Conservation (phyloP, 2,797 vertebrate species). For the Cirrhinus molitorella region DNA sequence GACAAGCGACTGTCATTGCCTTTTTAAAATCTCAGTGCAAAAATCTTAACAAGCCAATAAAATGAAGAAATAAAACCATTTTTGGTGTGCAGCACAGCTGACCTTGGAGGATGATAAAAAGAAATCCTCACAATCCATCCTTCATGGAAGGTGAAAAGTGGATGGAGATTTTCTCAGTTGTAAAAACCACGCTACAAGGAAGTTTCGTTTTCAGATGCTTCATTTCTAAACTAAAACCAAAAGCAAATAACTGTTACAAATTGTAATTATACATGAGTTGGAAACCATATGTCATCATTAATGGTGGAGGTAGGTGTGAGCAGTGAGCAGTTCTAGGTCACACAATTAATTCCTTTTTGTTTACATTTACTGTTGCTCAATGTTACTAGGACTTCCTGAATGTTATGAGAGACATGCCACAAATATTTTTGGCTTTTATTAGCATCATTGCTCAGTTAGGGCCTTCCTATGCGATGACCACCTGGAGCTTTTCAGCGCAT, state of each 20-base stretch:
- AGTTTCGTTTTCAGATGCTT: constrained; percentile 4
- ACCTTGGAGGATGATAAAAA: constrained; percentile 2
- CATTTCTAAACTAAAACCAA: not conserved
- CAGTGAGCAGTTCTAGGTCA: not conserved
- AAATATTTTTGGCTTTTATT: not conserved
- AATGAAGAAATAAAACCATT: constrained; percentile 23
- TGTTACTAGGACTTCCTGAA: not conserved
- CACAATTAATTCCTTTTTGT: not conserved
- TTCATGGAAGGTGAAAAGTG: not conserved
- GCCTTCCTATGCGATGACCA: not conserved
- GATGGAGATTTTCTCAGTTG: not conserved
- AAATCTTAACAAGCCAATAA: constrained; percentile 49
- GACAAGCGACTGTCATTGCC: constrained; percentile 21
- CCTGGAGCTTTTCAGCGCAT: not conserved
- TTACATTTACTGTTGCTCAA: not conserved
- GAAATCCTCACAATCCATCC: not conserved
- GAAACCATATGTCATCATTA: not conserved
- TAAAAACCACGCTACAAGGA: not conserved
- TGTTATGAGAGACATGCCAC: not conserved
- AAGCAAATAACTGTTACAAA: not conserved
- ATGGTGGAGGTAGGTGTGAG: not conserved
- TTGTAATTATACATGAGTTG: not conserved
- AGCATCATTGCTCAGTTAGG: not conserved
- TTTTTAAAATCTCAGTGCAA: constrained; percentile 24
- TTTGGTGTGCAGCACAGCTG: constrained; percentile 24